These are phyloP conservation scores for Neoseiulus cucumeris DNA, from an alignment of 1,140 invertebrate genomes.

Conservation along the genomic window DNA sequence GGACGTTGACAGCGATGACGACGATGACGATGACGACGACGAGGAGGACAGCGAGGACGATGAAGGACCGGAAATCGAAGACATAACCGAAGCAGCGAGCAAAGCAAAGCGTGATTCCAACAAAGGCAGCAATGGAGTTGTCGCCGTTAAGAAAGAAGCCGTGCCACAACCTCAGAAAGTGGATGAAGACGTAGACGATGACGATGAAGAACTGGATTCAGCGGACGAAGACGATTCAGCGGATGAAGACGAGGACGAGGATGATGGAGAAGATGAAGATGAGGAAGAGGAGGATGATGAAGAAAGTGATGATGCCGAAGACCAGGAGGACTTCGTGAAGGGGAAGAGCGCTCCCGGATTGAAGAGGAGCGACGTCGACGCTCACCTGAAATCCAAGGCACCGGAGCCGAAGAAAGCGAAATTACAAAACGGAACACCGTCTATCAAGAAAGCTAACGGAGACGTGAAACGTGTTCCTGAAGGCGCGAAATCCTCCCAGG, in stretches of 20 bases:
- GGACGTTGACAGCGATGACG: not conserved
- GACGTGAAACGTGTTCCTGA: no score
- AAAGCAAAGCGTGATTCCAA: no score
- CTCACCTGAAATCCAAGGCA: not conserved
- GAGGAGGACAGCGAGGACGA: not conserved
- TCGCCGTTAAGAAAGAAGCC: no score
- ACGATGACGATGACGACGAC: not conserved
- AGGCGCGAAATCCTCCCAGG: no score
- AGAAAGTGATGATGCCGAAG: not conserved
- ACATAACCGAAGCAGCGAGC: no score
- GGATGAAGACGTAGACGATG: not conserved
- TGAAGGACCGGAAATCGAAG: no score
- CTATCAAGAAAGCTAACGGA: no score
- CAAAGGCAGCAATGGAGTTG: no score
- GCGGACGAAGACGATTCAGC: slow-evolving; percentile 32
- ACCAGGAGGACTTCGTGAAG: not conserved
- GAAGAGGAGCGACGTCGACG: not conserved
- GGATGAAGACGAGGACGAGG: slow-evolving; percentile 24
- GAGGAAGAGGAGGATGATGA: slow-evolving; percentile 1
- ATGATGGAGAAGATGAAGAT: not conserved
- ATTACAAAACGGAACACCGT: no score
- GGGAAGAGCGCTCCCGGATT: not conserved
- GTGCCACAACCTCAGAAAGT: no score
- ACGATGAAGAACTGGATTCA: not conserved
- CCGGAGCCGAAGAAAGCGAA: not conserved